Evolutionary conservation across 2,113 vertebrate genomes (phyloP).

Genomic region (Pyxicephalus adspersus): DNA sequence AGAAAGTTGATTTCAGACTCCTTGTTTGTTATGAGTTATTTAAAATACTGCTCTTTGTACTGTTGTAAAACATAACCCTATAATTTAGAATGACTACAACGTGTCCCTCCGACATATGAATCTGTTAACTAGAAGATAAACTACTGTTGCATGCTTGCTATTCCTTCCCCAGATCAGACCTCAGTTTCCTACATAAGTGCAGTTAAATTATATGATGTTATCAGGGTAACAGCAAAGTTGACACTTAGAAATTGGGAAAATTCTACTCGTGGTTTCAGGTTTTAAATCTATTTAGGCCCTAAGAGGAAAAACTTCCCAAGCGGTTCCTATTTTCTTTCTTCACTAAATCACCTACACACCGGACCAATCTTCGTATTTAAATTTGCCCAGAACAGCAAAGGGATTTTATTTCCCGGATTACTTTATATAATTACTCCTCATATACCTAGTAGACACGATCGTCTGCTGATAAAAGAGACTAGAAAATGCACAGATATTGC

Average conservation of each 20-base stretch:
- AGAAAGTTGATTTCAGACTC: too few relatives aligned
- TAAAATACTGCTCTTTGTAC: too few relatives aligned
- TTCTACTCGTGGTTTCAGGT: neutral
- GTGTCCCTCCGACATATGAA: too few relatives aligned
- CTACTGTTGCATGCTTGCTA: neutral
- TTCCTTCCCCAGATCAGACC: neutral
- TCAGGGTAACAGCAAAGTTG: neutral
- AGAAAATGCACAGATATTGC: conserved; percentile 50
- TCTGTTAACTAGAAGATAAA: neutral
- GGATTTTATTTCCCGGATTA: conserved; percentile 35
- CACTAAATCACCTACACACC: neutral
- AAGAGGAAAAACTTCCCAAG: neutral
- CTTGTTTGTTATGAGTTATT: too few relatives aligned
- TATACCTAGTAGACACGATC: conserved; percentile 47
- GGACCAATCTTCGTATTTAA: conserved; percentile 2
- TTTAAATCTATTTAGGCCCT: neutral
- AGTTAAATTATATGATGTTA: neutral
- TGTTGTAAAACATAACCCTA: too few relatives aligned
- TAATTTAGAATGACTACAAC: too few relatives aligned
- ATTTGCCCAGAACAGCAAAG: conserved; percentile 43
- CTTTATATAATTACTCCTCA: conserved; percentile 45
- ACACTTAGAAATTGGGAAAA: neutral
- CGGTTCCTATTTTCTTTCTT: neutral
- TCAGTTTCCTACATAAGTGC: neutral
- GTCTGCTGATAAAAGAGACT: conserved; percentile 49